Conservation (phyloP, 2,888 invertebrate species). For the Campoplex nolae region DNA sequence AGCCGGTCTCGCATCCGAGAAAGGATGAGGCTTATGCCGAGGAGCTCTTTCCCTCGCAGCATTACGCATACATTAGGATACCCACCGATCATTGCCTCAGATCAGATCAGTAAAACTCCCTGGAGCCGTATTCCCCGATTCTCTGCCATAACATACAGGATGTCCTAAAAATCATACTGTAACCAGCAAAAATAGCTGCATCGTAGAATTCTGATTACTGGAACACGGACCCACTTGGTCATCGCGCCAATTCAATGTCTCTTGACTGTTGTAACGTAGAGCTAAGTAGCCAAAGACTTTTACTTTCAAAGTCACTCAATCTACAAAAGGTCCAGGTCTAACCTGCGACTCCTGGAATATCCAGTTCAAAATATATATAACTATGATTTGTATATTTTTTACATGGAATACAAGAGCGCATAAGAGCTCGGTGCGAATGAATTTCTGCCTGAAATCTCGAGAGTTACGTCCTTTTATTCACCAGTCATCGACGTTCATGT, state of each 20-base stretch:
- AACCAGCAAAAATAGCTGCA: not conserved
- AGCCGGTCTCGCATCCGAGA: conserved; percentile 67
- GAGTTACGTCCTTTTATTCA: conserved; percentile 7
- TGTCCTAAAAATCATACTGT: not conserved
- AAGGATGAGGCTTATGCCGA: conserved; percentile 26
- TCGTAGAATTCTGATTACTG: not conserved
- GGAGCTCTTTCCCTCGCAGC: conserved; percentile 69
- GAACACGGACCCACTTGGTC: no score
- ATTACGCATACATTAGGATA: conserved; percentile 84
- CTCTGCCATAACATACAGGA: conserved; percentile 20
- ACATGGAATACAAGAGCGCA: not conserved
- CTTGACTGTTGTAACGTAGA: not conserved
- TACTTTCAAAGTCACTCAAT: not conserved
- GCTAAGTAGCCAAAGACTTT: not conserved
- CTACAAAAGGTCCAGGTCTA: not conserved
- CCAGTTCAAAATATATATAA: not conserved
- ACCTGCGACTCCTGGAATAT: not conserved
- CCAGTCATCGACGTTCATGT: not conserved
- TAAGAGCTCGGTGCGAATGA: not conserved
- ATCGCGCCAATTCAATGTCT: not conserved
- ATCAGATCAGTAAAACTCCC: conserved; percentile 77
- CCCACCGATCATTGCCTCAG: conserved; percentile 79
- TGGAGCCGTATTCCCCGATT: conserved; percentile 51
- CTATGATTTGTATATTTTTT: not conserved
- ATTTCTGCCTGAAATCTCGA: not conserved